Conservation (phyloP, 2,113 vertebrate genomes). For the Dryoscopus gambensis region DNA sequence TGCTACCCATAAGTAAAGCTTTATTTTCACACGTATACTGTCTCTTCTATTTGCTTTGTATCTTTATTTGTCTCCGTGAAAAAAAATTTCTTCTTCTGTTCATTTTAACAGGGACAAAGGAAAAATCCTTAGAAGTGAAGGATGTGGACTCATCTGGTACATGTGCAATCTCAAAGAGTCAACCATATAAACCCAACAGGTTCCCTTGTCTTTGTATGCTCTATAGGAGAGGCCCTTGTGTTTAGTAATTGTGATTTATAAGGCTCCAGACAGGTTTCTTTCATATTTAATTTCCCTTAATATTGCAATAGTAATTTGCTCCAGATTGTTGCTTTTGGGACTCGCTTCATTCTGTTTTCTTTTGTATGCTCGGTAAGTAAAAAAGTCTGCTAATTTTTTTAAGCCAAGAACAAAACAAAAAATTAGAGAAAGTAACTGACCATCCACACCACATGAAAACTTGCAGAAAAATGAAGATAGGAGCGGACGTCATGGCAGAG, state of each 20-base stretch:
- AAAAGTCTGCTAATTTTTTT: slow-evolving; percentile 41
- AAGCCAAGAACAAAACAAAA: slow-evolving; percentile 66
- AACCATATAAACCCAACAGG: not conserved
- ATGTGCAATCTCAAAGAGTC: not conserved
- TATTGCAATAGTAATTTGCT: slow-evolving; percentile 8
- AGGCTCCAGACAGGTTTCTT: not conserved
- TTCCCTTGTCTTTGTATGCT: not conserved
- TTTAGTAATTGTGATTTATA: slow-evolving; percentile 16
- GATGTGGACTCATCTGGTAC: not conserved
- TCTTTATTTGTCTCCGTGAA: not conserved
- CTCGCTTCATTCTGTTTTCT: not conserved
- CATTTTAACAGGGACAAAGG: not conserved
- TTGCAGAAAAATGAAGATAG: slow-evolving; percentile 89
- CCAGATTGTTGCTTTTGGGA: slow-evolving; percentile 2
- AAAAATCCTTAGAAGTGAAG: not conserved
- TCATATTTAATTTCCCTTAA: slow-evolving; percentile 4
- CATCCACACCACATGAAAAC: slow-evolving; percentile 92
- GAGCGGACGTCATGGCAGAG: slow-evolving; percentile 76
- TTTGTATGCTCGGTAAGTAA: slow-evolving; percentile 16
- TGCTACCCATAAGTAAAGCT: not conserved
- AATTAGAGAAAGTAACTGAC: slow-evolving; percentile 87
- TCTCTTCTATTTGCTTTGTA: not conserved
- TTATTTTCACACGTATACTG: not conserved
- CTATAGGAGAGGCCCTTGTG: not conserved
- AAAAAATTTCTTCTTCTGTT: not conserved